phyloP scores from a whole-genome alignment of 2,797 vertebrate genomes.

The Paguma larvata region DNA sequence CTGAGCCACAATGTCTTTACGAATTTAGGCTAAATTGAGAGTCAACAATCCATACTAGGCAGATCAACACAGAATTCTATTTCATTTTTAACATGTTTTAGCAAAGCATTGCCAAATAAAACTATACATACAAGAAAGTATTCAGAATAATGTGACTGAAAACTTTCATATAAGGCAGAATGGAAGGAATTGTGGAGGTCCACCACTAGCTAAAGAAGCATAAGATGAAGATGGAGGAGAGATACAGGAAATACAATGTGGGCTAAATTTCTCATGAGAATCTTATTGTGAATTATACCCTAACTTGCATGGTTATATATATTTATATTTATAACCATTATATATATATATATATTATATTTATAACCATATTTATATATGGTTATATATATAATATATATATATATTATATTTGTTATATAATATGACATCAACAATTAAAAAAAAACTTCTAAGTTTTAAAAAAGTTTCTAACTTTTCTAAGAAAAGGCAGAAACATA shows the following conservation, averaged over 20 bases:
- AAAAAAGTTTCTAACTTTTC: not conserved
- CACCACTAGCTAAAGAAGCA: not conserved
- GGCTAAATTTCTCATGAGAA: not conserved
- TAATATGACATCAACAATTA: not conserved
- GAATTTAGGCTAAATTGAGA: not conserved
- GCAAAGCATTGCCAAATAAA: not conserved
- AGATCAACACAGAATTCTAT: not conserved
- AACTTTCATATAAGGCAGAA: not conserved
- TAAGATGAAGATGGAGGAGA: not conserved
- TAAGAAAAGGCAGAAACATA: not conserved
- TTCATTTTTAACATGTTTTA: slow-evolving; percentile 24
- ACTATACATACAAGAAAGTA: not conserved
- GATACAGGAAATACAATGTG: not conserved
- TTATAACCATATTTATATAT: too few relatives aligned
- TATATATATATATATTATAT: too few relatives aligned
- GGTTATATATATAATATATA: too few relatives aligned
- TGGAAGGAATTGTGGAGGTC: not conserved
- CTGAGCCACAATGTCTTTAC: not conserved
- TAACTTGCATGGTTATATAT: not conserved
- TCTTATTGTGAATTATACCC: not conserved
- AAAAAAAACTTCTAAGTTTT: not conserved
- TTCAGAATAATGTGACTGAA: not conserved
- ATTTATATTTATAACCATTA: too few relatives aligned
- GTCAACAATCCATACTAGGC: not conserved
- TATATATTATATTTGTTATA: too few relatives aligned